Evolutionary conservation across 2,888 invertebrate genomes (phyloP), one percentile per base, ranked within the genome.

Genomic region (Opisthograptis luteolata): DNA sequence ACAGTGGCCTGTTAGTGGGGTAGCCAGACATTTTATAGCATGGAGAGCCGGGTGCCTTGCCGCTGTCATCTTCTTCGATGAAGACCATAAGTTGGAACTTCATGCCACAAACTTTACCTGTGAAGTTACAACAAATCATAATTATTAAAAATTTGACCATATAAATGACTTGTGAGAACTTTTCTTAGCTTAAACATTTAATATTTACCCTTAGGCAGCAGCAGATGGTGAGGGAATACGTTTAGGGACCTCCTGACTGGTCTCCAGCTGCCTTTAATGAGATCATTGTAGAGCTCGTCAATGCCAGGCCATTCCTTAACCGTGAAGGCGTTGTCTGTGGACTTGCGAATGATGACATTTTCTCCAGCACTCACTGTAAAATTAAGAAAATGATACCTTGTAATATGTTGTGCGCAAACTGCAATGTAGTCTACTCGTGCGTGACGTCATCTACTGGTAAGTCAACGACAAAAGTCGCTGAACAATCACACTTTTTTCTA

Each of bases 51-150:
- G 60, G 68, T 0, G 59, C 45, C 1, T 69, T 66, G 46, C 65
- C 55, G 25, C 55, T 36, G 9, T 62, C 61, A 34, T 84, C 81
- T 5, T 83, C 74, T 17, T 77, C 73, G 41, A 86, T 82, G 30
- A 92, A 88, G 48, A 93, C 91, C 78, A 92, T 92, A 46, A 94
- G 69, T 58, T 92, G 92, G 86, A 92, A 92, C 35, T 91, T 89
- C 79, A 92, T 87, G 30, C 95, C 95, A 44, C 92, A 91, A 31
- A 80, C 81, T 64, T 87, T 92, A 67, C 95, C 95, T 61, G 56
- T 5, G 9, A 41, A 30, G 8, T 9, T 9, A 4, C 8, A 25
- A 42, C 7, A 6, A 37, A 10, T 7, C 1, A 2, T 24, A 2
- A 24, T 8, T n/a, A n/a, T n/a, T 5, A 8, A n/a, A n/a, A n/a